Base-by-base conservation (phyloP, 2,797 vertebrate genomes). In the Melanotaenia parkinsoni region DNA sequence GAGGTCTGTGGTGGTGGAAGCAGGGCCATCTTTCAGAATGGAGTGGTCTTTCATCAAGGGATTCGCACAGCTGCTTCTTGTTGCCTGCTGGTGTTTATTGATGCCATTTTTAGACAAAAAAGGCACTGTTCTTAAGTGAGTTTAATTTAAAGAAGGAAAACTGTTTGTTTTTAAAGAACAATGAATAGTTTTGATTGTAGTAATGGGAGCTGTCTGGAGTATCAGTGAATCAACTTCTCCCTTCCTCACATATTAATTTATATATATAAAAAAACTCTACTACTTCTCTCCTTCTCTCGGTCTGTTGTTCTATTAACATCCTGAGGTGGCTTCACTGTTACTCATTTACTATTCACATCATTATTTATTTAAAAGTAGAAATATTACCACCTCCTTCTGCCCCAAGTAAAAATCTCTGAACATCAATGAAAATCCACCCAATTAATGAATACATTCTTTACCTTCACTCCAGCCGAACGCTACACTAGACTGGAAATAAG, bases 71-170 rank as follows among this genome's bases (percentile, higher is more conserved):
- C 76, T 80, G 77, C 74, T 50, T 80, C 45, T 70, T 18, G 3
- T 53, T 71, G 47, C 61, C 26, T 53, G 50, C 72, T 79, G 63
- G 81, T 90, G 86, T 86, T 90, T 86, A 87, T 67, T 73, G 67
- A 57, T 83, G 74, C 76, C 73, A 77, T 63, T 86, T 91, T 82
- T 87, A 89, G 87, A 83, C 67, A 47, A 79, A 64, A 81, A 79
- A 87, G 73, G 28, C 65, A 30, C n/a, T 6, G 7, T 16, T 38
- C 6, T 53, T 9, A 61, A 63, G 30, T 8, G 18, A 14, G 24
- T 28, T 20, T 20, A 22, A 14, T 69, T 64, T 54, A 40, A 38
- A 67, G 53, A 59, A 35, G 10, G 38, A 63, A 63, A 0, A 26
- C 5, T 1, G 8, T 16, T 47, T 0, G 3, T n/a, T 47, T 9